phyloP scores from a whole-genome alignment of 2,888 invertebrate genomes.

The Molorchus minor region DNA sequence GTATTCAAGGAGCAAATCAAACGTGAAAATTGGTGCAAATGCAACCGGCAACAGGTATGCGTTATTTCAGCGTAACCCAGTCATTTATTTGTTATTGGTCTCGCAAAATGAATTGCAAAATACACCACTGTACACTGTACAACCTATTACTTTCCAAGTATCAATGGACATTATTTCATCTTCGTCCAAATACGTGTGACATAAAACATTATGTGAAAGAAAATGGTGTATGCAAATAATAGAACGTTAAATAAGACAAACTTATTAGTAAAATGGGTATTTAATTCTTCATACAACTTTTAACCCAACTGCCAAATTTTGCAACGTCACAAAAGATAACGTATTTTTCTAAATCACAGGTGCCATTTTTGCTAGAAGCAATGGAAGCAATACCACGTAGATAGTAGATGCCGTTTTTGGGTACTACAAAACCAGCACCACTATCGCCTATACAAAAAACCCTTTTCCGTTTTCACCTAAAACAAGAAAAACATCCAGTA shows the following conservation, averaged over 20 bases:
- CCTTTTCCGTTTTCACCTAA: conserved; percentile 41
- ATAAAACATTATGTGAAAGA: too few species aligned
- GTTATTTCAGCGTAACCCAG: too few species aligned
- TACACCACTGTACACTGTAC: too few species aligned
- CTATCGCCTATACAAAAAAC: conserved; percentile 64
- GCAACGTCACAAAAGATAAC: conserved; percentile 55
- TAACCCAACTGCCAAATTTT: conserved; percentile 56
- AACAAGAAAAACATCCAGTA: conserved; percentile 16
- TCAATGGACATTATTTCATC: too few species aligned
- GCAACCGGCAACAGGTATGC: too few species aligned
- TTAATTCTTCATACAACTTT: conserved; percentile 33
- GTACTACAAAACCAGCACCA: conserved; percentile 65
- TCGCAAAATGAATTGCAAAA: too few species aligned
- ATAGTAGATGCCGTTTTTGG: conserved; percentile 61
- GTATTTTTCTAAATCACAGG: conserved; percentile 54
- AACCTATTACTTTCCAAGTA: too few species aligned
- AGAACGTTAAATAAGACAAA: not conserved
- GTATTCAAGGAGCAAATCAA: too few species aligned
- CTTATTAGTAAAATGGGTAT: not conserved
- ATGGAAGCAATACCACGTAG: conserved; percentile 65
- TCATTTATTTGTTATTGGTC: too few species aligned
- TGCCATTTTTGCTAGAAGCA: conserved; percentile 49
- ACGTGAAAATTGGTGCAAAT: too few species aligned
- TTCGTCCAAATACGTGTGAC: too few species aligned
- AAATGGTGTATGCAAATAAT: too few species aligned